Conservation (phyloP, 1,140 invertebrate species). For the Achroia grisella region DNA sequence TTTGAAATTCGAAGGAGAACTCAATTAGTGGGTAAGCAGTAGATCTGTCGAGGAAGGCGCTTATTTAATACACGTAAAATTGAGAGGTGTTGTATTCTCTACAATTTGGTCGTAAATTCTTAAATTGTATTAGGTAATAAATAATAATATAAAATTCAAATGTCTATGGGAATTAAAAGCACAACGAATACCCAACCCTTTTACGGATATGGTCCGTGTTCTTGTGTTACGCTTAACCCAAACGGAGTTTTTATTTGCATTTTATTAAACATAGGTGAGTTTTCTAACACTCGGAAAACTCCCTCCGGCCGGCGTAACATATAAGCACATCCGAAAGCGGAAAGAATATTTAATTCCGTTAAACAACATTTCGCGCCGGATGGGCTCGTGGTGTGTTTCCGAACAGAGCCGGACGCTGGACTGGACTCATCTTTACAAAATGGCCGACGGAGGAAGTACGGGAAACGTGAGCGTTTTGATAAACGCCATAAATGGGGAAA, state of each 20-base stretch:
- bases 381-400: too few species aligned
- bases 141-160: too few species aligned
- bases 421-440: constrained; percentile 64
- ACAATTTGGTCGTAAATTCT: too few species aligned
- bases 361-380: constrained; percentile 60
- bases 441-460: constrained; percentile 54
- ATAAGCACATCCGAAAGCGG: constrained; percentile 19
- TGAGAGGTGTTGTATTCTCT: too few species aligned
- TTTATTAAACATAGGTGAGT: constrained; percentile 1
- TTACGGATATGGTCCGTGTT: too few species aligned
- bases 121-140: too few species aligned
- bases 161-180: too few species aligned
- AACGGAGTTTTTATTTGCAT: too few species aligned
- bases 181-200: too few species aligned
- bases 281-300: constrained; percentile 3
- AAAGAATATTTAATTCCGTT: constrained; percentile 61
- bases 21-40: constrained; percentile 43
- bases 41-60: too few species aligned
- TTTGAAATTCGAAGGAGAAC: constrained; percentile 59
- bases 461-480: constrained; percentile 65
- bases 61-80: too few species aligned
- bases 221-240: too few species aligned
- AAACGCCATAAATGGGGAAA: constrained; percentile 30
- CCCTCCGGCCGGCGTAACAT: neutral
- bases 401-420: constrained; percentile 28